These are phyloP conservation scores for Apocheima hispidaria DNA, from an alignment of 2,888 invertebrate genomes.

Conservation along the genomic window DNA sequence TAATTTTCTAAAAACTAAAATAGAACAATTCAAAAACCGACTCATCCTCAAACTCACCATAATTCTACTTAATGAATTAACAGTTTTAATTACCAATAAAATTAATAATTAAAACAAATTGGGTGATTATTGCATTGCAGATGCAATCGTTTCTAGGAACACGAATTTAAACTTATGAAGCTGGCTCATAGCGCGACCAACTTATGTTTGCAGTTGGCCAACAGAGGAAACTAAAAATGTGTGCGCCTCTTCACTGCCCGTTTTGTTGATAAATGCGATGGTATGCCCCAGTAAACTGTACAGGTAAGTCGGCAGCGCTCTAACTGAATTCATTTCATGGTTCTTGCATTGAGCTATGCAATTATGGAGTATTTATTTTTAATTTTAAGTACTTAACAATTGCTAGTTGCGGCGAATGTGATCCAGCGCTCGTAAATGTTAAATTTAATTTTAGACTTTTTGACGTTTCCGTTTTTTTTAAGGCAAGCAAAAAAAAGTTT, in stretches of 20 bases:
- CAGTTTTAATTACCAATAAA: slow-evolving; percentile 29
- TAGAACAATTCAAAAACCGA: slow-evolving; percentile 6
- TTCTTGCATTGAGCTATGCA: slow-evolving; percentile 60
- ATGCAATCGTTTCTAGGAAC: slow-evolving; percentile 28
- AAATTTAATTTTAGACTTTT: slow-evolving; percentile 52
- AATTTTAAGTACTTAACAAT: slow-evolving; percentile 62
- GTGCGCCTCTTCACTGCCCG: too few relatives aligned
- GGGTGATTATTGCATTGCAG: slow-evolving; percentile 29
- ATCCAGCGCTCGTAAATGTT: slow-evolving; percentile 53
- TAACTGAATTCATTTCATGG: slow-evolving; percentile 71
- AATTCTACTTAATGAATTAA: slow-evolving; percentile 10
- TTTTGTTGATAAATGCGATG: neutral
- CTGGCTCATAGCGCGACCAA: slow-evolving; percentile 9
- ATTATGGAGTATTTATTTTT: slow-evolving; percentile 63
- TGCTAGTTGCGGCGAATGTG: slow-evolving; percentile 42
- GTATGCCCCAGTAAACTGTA: neutral
- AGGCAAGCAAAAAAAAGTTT: neutral
- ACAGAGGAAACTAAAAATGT: neutral
- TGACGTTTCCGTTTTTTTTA: slow-evolving; percentile 31
- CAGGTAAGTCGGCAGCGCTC: slow-evolving; percentile 15
- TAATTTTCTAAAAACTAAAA: too few relatives aligned
- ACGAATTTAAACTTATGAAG: slow-evolving; percentile 44
- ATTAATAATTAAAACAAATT: slow-evolving; percentile 34
- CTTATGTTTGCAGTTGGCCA: neutral
- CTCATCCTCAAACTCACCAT: neutral